phyloP scores from a whole-genome alignment of 2,797 vertebrate genomes.

The Anguilla obscura region DNA sequence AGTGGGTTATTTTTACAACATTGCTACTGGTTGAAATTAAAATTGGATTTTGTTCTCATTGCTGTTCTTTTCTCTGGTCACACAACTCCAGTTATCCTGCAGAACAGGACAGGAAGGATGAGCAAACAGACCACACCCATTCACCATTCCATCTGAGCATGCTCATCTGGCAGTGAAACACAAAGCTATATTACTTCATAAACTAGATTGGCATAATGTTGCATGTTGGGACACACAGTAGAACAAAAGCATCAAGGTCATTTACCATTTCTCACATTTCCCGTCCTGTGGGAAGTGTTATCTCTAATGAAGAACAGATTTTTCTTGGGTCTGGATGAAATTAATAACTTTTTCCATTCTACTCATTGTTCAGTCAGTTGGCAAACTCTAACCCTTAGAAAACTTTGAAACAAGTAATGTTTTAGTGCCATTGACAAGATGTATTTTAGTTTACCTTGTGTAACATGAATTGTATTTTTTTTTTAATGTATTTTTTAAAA shows the following conservation, averaged over 20 bases:
- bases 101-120: neutral
- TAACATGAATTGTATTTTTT: neutral
- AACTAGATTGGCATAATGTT: neutral
- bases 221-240: neutral
- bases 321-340: neutral
- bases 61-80: neutral
- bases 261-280: neutral
- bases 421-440: neutral
- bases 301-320: neutral
- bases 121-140: neutral
- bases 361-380: neutral
- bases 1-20: neutral
- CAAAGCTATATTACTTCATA: neutral
- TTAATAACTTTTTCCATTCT: neutral
- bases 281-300: slow-evolving; percentile 5
- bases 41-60: neutral
- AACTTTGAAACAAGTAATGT: neutral
- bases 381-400: neutral
- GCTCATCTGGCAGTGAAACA: neutral
- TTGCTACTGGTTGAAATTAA: neutral
- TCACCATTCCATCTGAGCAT: neutral
- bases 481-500: neutral
- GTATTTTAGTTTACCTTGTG: neutral
- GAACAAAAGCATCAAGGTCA: neutral
- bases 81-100: neutral